A percentile compares a stretch with the other conserved stretches of the same genome.
phyloP scores from a whole-genome alignment of 2,797 vertebrate genomes.

The Pempheris klunzingeri region DNA sequence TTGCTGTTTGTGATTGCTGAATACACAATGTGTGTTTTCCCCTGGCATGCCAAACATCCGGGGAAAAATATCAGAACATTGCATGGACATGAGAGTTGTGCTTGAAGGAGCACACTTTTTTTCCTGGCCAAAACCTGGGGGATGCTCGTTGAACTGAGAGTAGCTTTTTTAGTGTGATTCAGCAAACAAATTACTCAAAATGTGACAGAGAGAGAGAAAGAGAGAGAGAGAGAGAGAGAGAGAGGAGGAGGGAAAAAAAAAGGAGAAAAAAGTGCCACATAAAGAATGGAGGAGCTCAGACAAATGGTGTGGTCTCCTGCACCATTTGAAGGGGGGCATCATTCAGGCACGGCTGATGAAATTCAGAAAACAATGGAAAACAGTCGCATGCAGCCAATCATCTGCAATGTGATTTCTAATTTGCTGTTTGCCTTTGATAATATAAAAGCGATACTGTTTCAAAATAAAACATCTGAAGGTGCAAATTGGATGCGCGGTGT shows the following conservation, averaged over 20 bases:
- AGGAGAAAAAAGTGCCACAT: conserved; percentile 11
- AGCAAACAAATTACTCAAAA: conserved; percentile 62
- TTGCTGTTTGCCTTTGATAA: conserved; percentile 54
- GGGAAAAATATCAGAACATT: conserved; percentile 59
- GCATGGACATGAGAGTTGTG: conserved; percentile 50
- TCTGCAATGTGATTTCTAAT: conserved; percentile 60
- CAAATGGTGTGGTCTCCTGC: conserved; percentile 30
- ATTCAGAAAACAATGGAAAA: conserved; percentile 60
- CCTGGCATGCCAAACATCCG: conserved; percentile 47
- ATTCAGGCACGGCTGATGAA: conserved; percentile 64
- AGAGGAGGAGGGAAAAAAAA: too few species aligned
- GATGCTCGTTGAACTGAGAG: conserved; percentile 56
- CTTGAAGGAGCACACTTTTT: conserved; percentile 60
- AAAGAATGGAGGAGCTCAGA: conserved; percentile 49
- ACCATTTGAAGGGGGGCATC: conserved; percentile 45
- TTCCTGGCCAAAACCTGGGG: conserved; percentile 40
- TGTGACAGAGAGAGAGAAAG: conserved; percentile 34
- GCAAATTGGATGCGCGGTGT: conserved; percentile 56
- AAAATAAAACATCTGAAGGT: conserved; percentile 62
- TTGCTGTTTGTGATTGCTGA: conserved; percentile 74
- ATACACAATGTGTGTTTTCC: conserved; percentile 61
- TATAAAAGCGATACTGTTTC: conserved; percentile 48
- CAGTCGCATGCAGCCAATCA: conserved; percentile 47
- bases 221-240: background rate
- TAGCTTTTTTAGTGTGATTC: conserved; percentile 65